phyloP scores from a whole-genome alignment of 1,140 invertebrate genomes.

The Eulimnadia texana region DNA sequence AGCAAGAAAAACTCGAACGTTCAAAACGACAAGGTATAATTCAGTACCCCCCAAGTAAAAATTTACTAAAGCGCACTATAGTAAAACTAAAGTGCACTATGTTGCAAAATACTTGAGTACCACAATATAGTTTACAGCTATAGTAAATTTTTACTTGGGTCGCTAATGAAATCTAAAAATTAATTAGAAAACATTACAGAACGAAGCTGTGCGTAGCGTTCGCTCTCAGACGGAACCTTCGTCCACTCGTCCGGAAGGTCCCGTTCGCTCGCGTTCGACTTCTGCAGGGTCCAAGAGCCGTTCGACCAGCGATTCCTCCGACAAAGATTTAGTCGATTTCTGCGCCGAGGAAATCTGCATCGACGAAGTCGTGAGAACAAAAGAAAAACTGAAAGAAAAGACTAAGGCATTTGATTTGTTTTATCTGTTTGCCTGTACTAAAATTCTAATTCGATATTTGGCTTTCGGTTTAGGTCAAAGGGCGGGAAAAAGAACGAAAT shows the following conservation, averaged over 20 bases:
- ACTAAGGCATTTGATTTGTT: background rate
- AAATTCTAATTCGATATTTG: background rate
- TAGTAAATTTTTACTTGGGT: too few relatives aligned
- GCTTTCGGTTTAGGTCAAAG: background rate
- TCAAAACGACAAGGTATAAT: background rate
- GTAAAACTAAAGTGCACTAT: too few relatives aligned
- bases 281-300: background rate
- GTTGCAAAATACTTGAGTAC: too few relatives aligned
- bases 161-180: background rate
- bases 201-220: constrained; percentile 5
- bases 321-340: background rate
- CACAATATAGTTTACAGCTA: too few relatives aligned
- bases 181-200: background rate
- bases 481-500: background rate
- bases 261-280: background rate
- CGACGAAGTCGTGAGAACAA: background rate
- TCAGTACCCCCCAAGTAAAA: background rate
- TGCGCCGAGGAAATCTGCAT: background rate
- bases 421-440: background rate
- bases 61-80: background rate
- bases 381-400: constrained; percentile 7
- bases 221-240: constrained; percentile 1
- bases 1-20: constrained; percentile 8
- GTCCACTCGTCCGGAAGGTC: background rate
- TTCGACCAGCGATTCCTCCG: background rate